Base-by-base conservation (phyloP, 2,888 invertebrate species). In the Drosophila pseudotakahashii region DNA sequence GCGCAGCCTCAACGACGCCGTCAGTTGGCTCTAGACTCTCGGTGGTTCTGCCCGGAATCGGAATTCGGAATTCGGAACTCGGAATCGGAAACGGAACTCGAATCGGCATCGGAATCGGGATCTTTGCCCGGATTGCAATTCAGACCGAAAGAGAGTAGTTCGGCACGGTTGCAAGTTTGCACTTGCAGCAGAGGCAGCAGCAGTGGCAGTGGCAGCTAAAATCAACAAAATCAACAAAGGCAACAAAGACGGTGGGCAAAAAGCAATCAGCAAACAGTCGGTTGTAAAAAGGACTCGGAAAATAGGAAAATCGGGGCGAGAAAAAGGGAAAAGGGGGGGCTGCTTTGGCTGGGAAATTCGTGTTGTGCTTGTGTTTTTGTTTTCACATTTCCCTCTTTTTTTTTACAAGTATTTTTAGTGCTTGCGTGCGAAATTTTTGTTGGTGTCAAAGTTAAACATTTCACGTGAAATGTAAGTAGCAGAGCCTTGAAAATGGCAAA, bases 1-100 rank as follows among this genome's bases (percentile, higher is more conserved):
- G 53, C 73, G 53, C 54, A 67, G 67, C 59, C 52, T 26, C 61
- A 66, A 32, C 60, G 44, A 36, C 42, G 36, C 41, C 58, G 59
- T 76, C 78, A 81, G 81, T 81, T 83, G 78, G 83, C 81, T 74
- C 83, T 81, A 78, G 67, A 76, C 81, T 48, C 79, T 78, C 60
- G 66, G 55, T 58, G 69, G 69, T 19, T 48, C 48, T 48, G 48
- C 13, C 58, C 55, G 58, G 55, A 41, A 41, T 54, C 58, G 30
- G 58, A 58, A 26, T n/a, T n/a, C 58, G 30, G 58, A 57, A 58
- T 11, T 32, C 34, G 63, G 50, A 63, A 30, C 6, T 63, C 61
- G 47, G 45, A 48, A 54, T 42, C 54, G 44, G 42, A 59, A 55
- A 55, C 68, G 55, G 44, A 34, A 55, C 11, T 45, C 45, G 30